Base-by-base conservation (phyloP, 2,797 vertebrate genomes). In the Mallotus villosus region DNA sequence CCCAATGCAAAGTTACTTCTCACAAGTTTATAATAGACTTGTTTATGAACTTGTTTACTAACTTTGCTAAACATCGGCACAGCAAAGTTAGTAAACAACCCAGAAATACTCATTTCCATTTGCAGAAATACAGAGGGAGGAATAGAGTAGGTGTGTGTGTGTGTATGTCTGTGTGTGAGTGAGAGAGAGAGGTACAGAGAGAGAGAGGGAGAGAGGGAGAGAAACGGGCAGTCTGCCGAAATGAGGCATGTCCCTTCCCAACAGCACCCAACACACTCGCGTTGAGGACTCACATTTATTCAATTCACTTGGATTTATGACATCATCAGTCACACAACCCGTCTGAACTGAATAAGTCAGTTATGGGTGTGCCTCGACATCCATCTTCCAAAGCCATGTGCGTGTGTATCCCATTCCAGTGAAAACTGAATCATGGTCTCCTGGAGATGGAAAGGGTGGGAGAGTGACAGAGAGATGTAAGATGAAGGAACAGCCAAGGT, bases 351-450 rank as follows among this genome's bases (percentile, higher is more conserved):
- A 74, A 80, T 77, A 79, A 87, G 77, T 57, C 0, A 57, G 75
- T 89, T 76, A 85, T 75, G 76, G 84, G 84, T 86, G 82, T 79
- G 87, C 64, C 72, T 76, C 51, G 77, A 77, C 78, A 68, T 57
- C 72, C 71, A 81, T 80, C 74, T 70, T 12, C 80, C 79, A 71
- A 78, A 81, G 82, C 79, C 71, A 81, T 53, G 69, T 71, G 64
- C 34, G 69, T 37, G 60, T 32, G 25, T 59, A 69, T 41, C 37
- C 37, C 37, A 41, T 41, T 41, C 37, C 51, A 32, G 51, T 57
- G 60, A n/a, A 59, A 16, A 66, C 59, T 60, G 66, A 70, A 70
- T 58, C 67, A 53, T 70, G 19, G 37, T 12, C 41, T 32, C 71
- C 60, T 29, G 19, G 3, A 57, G 49, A 63, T n/a, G n/a, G 46